Evolutionary conservation across 2,113 vertebrate genomes (phyloP).

Genomic region (Oryzias woworae): DNA sequence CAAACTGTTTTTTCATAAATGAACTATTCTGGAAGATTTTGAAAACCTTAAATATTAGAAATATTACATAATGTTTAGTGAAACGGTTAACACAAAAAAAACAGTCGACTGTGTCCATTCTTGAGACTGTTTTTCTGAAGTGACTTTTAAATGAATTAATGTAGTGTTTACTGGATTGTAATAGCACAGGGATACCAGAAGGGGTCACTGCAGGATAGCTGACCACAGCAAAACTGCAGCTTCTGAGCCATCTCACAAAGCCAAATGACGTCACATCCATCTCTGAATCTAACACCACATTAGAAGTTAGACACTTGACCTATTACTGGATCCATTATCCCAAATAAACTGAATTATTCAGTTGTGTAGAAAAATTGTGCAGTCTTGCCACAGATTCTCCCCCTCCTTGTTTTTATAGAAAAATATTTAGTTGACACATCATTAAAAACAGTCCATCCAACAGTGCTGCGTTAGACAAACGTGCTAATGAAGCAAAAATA

Average conservation of each 20-base stretch:
- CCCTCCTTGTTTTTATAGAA: constrained; percentile 4
- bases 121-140: too few relatives aligned
- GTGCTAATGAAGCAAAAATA: not conserved
- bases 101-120: too few relatives aligned
- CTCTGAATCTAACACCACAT: constrained; percentile 36
- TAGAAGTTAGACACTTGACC: constrained; percentile 57
- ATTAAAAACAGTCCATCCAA: not conserved
- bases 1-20: too few relatives aligned
- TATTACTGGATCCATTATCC: constrained; percentile 58
- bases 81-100: too few relatives aligned
- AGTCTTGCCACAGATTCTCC: constrained; percentile 29
- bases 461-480: not conserved
- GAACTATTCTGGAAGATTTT: too few relatives aligned
- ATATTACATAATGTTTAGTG: too few relatives aligned
- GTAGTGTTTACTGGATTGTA: not conserved
- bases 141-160: too few relatives aligned
- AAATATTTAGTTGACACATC: constrained; percentile 41
- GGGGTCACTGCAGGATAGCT: constrained; percentile 44
- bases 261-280: constrained; percentile 34
- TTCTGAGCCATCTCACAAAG: constrained; percentile 24
- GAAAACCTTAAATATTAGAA: too few relatives aligned
- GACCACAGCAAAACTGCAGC: not conserved
- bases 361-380: constrained; percentile 53
- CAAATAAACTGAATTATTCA: constrained; percentile 71
- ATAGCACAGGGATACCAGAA: constrained; percentile 37